Evolutionary conservation across 2,888 invertebrate species (phyloP), one percentile per base, ranked within the genome.

Genomic region (Lathronympha strigana): DNA sequence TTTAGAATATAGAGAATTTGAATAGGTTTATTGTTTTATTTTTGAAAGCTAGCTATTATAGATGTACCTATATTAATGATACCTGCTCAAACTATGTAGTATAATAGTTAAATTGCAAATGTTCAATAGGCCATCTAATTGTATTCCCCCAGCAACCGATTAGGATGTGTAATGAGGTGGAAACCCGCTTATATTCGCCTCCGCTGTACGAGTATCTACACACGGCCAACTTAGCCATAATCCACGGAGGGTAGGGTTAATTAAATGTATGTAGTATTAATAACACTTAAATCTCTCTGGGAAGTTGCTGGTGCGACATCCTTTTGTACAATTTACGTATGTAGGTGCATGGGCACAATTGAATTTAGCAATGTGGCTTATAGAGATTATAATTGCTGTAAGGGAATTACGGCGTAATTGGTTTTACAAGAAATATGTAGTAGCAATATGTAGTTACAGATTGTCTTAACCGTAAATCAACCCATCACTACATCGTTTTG

Each of bases 191-290:
- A 53, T 38, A 51, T 47, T 60, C 53, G 51, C 51, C 36, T 8
- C 36, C n/a, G 21, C 51, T 45, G 19, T 60, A 25, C n/a, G 43
- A 40, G 33, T 5, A 19, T n/a, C n/a, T 50, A 63, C 17, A 58
- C 63, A 47, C 43, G 45, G 33, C 60, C 58, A 66, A 61, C 53
- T 60, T 43, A 61, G 61, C 49, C 38, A 38, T 61, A 66, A 61
- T 47, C 66, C 66, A 49, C 40, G 6, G 54, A 38, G 66, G 60
- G 47, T 60, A 40, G 50, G 62, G 60, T 68, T 68, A 67, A 68
- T 67, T 68, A 68, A 68, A 68, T 68, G 63, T 61, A 61, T 50
- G 47, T 68, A 67, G 66, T 49, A 67, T 31, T 68, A 58, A 68
- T 67, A 54, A 61, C 63, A 67, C 63, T 67, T 63, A 68, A 68